Conservation (phyloP, 2,797 vertebrate species). For the Decapterus maruadsi region DNA sequence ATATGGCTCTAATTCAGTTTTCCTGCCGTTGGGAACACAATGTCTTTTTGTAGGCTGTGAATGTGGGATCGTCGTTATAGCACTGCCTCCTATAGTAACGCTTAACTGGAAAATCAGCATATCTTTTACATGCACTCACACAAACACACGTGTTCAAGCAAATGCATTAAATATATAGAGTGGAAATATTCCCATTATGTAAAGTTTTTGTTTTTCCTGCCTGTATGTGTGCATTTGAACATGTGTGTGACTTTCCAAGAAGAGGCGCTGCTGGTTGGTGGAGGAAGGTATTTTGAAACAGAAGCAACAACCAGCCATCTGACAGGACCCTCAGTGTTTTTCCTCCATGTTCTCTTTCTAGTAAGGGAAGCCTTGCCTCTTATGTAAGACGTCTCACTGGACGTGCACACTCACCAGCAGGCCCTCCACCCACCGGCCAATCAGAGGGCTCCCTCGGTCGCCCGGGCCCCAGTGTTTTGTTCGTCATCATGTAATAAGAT, state of each 20-base stretch:
- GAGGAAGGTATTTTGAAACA: constrained; percentile 16
- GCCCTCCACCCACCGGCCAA: constrained; percentile 58
- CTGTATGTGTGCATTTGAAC: constrained; percentile 10
- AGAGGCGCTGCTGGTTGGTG: neutral
- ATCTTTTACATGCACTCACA: neutral
- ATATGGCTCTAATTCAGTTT: neutral
- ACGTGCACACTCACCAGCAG: constrained; percentile 33
- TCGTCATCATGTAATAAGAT: constrained; percentile 59
- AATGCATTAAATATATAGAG: neutral
- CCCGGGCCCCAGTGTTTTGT: constrained; percentile 50
- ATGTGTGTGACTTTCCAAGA: constrained; percentile 25
- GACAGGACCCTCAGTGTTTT: constrained; percentile 7
- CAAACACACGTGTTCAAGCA: neutral
- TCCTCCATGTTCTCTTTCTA: constrained; percentile 22
- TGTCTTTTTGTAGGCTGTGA: neutral
- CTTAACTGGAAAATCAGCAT: neutral
- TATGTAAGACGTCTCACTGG: constrained; percentile 71
- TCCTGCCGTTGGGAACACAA: neutral
- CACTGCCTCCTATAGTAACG: neutral
- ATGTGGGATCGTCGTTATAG: neutral
- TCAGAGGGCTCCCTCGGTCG: constrained; percentile 29
- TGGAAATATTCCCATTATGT: neutral
- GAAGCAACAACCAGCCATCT: constrained; percentile 30
- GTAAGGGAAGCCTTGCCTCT: constrained; percentile 45
- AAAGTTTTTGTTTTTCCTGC: neutral